A percentile compares a stretch with the other conserved stretches of the same genome.
phyloP scores from a whole-genome alignment of 2,113 vertebrate genomes.

The Halcyon malimbica region DNA sequence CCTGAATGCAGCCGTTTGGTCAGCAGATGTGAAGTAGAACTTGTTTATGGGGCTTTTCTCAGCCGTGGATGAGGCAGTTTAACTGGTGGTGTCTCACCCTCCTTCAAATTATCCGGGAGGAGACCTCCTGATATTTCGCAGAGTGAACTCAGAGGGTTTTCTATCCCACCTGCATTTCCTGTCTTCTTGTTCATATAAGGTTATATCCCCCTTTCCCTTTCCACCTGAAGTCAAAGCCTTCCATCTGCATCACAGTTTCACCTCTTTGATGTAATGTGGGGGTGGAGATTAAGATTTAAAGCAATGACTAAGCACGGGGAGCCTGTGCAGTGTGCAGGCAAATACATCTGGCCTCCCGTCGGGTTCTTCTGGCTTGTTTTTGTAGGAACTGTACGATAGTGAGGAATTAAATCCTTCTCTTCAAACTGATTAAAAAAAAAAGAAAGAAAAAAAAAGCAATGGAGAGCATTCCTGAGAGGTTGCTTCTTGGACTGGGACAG shows the following conservation, averaged over 20 bases:
- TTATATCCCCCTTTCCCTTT: neutral
- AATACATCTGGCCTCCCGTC: neutral
- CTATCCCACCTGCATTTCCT: neutral
- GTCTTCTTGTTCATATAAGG: neutral
- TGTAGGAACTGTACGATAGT: neutral
- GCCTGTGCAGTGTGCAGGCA: neutral
- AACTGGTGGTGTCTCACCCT: neutral
- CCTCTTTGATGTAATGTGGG: conserved; percentile 13
- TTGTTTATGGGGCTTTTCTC: neutral
- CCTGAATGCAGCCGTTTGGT: neutral
- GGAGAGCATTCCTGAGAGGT: neutral
- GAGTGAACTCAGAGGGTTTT: neutral
- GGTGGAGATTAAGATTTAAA: conserved; percentile 19
- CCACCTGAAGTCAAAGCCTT: conserved; percentile 2
- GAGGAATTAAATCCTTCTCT: neutral
- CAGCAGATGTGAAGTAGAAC: neutral
- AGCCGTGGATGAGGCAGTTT: neutral
- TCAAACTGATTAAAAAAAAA: neutral
- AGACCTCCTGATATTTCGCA: neutral
- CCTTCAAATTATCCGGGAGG: neutral
- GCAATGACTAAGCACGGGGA: conserved; percentile 29
- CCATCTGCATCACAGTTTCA: conserved; percentile 13
- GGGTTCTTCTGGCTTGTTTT: neutral
- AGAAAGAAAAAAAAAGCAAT: neutral
- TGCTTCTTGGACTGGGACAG: neutral